phyloP scores from a whole-genome alignment of 2,113 vertebrate species.

The Motacilla alba region DNA sequence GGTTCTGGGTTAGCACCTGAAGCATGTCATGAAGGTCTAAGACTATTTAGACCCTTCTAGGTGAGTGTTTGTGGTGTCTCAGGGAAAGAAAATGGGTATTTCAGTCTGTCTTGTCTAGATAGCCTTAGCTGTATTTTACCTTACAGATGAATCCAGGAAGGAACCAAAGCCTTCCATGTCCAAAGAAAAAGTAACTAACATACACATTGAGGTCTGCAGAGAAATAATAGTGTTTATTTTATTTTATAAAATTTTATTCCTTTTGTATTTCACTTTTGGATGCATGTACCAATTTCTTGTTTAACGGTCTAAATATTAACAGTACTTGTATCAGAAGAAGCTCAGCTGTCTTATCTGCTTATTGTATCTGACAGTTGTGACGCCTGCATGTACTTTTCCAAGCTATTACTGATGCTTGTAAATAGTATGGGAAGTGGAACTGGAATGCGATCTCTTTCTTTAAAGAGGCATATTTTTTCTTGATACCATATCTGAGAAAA shows the following conservation, averaged over 20 bases:
- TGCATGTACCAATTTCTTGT: not conserved
- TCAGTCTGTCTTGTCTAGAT: not conserved
- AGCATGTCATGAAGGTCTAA: not conserved
- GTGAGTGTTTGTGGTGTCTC: not conserved
- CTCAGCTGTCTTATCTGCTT: not conserved
- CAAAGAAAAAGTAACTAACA: not conserved
- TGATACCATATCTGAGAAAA: not conserved
- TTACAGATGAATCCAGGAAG: not conserved
- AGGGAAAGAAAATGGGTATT: not conserved
- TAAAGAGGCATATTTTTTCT: not conserved
- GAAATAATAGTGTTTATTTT: not conserved
- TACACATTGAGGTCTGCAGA: not conserved
- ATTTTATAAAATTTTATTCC: not conserved
- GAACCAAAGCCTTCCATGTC: not conserved
- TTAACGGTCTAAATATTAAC: not conserved
- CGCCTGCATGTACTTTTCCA: not conserved
- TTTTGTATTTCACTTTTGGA: not conserved
- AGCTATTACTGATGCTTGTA: not conserved
- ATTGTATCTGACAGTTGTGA: not conserved
- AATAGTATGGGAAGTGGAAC: not conserved
- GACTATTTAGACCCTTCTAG: not conserved
- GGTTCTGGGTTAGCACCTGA: not conserved
- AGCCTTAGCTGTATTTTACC: not conserved
- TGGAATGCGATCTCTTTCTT: not conserved
- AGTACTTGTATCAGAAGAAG: not conserved